Evolutionary conservation across 2,888 invertebrate species (phyloP), one percentile per base, ranked within the genome.

Genomic region (Mythimna lalbum): DNA sequence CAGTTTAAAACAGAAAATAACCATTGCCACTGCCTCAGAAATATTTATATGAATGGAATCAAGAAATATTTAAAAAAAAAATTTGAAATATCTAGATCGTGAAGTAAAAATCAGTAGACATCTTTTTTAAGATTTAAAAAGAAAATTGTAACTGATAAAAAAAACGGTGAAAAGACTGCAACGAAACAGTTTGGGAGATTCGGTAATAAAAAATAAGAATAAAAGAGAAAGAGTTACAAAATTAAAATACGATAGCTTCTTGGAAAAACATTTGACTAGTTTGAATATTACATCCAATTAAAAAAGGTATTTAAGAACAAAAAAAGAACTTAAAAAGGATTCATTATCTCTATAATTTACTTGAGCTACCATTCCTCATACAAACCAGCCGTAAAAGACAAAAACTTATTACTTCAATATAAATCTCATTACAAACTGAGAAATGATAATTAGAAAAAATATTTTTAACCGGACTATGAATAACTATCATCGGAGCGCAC

Each of bases 401-500:
- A 80, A 82, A 83, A 76, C 72, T 50, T 59, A 83, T 65, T 60
- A 81, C 73, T 69, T 63, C 67, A 76, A 71, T 62, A 85, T 78
- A 79, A 83, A 81, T 85, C 80, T 80, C 72, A 73, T 83, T 67
- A 67, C 71, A 73, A 78, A 62, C 67, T 79, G 81, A 86, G 80
- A 73, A 69, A 86, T 78, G 84, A 67, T 84, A 86, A 84, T 84
- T 86, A 80, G 67, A 82, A 86, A 81, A 61, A 69, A 76, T 71
- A 69, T 77, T 71, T 80, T 78, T 77, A 73, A 77, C 63, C 78
- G 70, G 75, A 86, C 91, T 92, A 91, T 91, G 86, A 89, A 90
- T 91, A 89, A 80, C 63, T 76, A 81, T 79, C 79, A 81, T 73
- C 78, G 69, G 70, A 75, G 84, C 84, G 78, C 82, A 81, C 79